phyloP scores from a whole-genome alignment of 2,113 vertebrate genomes.

The Rhagologus leucostigma region DNA sequence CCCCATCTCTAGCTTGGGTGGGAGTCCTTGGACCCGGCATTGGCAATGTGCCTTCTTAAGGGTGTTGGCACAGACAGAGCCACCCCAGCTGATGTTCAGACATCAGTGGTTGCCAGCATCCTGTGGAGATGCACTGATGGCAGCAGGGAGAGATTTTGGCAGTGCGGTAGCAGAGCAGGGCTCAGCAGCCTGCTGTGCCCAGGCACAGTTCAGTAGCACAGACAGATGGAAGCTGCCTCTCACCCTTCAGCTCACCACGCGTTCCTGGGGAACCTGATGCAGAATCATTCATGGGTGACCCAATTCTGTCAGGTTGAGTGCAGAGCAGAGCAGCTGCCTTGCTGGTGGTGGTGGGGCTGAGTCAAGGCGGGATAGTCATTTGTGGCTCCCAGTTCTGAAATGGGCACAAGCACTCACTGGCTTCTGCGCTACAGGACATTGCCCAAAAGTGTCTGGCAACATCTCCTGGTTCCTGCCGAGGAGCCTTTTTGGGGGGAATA shows the following conservation, averaged over 20 bases:
- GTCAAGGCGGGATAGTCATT: background rate
- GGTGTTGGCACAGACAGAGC: background rate
- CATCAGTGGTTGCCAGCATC: conserved; percentile 11
- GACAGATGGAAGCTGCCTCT: conserved; percentile 39
- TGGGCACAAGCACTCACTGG: background rate
- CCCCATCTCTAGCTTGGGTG: background rate
- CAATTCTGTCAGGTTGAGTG: conserved; percentile 8
- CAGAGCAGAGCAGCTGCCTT: background rate
- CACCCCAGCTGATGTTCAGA: background rate
- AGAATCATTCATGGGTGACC: conserved; percentile 4
- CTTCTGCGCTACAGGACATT: background rate
- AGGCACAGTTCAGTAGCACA: background rate
- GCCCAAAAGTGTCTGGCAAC: background rate
- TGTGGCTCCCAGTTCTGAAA: background rate
- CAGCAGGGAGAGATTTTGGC: conserved; percentile 3
- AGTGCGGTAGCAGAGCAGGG: background rate
- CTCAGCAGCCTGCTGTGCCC: background rate
- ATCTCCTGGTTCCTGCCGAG: background rate
- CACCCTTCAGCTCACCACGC: background rate
- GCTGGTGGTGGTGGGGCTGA: background rate
- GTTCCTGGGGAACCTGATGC: background rate
- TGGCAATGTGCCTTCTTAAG: background rate
- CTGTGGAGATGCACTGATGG: background rate
- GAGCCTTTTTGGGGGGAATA: background rate
- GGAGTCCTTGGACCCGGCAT: background rate